Evolutionary conservation across 2,797 vertebrate species (phyloP).

Genomic region (Phoxinus dragarum): DNA sequence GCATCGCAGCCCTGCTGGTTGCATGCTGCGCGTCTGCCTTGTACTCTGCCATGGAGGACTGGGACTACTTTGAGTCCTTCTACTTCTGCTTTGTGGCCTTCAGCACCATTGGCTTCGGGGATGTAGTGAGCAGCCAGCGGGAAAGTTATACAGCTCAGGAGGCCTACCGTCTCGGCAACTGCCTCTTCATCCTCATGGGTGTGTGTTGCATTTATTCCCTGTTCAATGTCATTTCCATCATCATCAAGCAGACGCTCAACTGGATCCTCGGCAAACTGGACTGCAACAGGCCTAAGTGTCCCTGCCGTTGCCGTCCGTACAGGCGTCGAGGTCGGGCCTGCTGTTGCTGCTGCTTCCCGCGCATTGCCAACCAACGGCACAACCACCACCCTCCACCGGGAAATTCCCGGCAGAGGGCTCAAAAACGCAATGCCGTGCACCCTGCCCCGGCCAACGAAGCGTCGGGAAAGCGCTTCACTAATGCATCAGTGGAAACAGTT

Average conservation of each 20-base stretch:
- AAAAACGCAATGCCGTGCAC: constrained; percentile 78
- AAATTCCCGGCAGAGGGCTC: constrained; percentile 66
- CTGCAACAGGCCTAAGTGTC: constrained; percentile 62
- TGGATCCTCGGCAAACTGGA: constrained; percentile 81
- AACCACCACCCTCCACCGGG: constrained; percentile 60
- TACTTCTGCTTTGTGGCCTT: constrained; percentile 87
- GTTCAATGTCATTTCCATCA: constrained; percentile 84
- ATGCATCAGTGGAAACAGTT: constrained; percentile 80
- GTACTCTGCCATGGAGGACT: constrained; percentile 82
- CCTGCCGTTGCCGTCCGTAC: constrained; percentile 66
- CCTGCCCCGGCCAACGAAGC: constrained; percentile 67
- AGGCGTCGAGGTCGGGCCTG: constrained; percentile 55
- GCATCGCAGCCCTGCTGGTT: constrained; percentile 78
- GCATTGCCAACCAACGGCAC: constrained; percentile 65
- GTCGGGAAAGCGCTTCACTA: constrained; percentile 66
- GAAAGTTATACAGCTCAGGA: constrained; percentile 77
- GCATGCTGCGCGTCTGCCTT: constrained; percentile 82
- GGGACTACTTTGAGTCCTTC: constrained; percentile 83
- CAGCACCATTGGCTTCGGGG: constrained; percentile 85
- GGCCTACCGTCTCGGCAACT: constrained; percentile 80
- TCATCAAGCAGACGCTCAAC: constrained; percentile 85
- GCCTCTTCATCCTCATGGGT: constrained; percentile 82
- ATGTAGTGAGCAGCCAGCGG: constrained; percentile 82
- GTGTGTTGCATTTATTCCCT: constrained; percentile 86
- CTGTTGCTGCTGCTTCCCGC: constrained; percentile 71